Evolutionary conservation across 2,113 vertebrate genomes (phyloP), one percentile per base, ranked within the genome.

Genomic region (Chaetops frenatus): DNA sequence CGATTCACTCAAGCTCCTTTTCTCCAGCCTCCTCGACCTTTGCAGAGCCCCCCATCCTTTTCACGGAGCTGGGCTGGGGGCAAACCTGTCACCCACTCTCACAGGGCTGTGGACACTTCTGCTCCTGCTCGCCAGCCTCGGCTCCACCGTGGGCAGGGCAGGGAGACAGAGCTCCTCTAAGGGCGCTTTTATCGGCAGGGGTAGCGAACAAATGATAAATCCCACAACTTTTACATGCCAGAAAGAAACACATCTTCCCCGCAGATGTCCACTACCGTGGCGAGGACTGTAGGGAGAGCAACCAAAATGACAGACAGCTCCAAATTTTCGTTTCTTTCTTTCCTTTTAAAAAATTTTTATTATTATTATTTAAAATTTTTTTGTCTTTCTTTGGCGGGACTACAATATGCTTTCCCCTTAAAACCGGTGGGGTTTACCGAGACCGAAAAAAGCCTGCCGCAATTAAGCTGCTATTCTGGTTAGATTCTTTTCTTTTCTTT

Each of bases 1-100:
- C 4, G 11, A 14, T 53, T 53, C 66, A 21, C 23, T 4, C 54
- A 4, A 8, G 19, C 48, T 38, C 38, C 38, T 72, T 77, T 53
- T 40, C 2, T 2, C n/a, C 28, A 24, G 20, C 28, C 69, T 22
- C 36, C 10, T 3, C 5, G 1, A 11, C 12, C 35, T 19, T n/a
- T 22, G 72, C 15, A 3, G 61, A 48, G 5, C 44, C 64, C 27
- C 35, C 33, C 6, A 15, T 1, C 53, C 29, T 4, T 54, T 29
- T 24, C 16, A 14, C 40, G 11, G 27, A 15, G 12, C 4, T 22
- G 36, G 12, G 18, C 23, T 54, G 1, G 5, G 44, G 36, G 22
- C 28, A 9, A 19, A 8, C 16, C 31, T 56, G 64, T 56, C 35
- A 2, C 24, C 11, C 40, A 2, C 48, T 38, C 4, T 13, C 40